A percentile compares a stretch with the other conserved stretches of the same genome.
Evolutionary conservation across 2,797 vertebrate genomes (phyloP).

Genomic region (Rhynchonycteris naso): DNA sequence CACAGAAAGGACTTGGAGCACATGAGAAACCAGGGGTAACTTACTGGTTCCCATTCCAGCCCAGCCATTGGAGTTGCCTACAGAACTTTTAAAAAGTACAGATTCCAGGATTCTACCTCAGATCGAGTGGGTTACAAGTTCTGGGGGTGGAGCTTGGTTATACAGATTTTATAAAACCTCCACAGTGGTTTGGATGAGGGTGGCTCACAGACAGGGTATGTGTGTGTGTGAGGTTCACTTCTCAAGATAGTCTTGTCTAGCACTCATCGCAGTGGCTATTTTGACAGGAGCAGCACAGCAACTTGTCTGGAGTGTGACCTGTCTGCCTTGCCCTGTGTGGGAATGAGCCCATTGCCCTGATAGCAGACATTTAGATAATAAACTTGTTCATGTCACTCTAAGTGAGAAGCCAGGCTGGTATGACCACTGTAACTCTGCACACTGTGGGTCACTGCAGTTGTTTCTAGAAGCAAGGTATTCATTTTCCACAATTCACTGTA

Average conservation of each 20-base stretch:
- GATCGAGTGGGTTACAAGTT: not conserved
- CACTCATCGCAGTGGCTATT: not conserved
- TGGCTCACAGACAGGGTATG: not conserved
- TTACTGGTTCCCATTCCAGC: not conserved
- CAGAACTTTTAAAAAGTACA: not conserved
- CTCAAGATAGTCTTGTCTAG: not conserved
- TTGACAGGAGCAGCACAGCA: not conserved
- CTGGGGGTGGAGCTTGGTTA: not conserved
- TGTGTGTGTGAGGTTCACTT: not conserved
- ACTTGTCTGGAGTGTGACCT: not conserved
- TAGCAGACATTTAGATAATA: not conserved
- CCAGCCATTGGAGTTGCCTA: not conserved
- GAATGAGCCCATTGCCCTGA: not conserved
- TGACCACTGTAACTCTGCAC: not conserved
- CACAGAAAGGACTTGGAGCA: not conserved
- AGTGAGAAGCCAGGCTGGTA: not conserved
- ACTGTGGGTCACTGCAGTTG: not conserved
- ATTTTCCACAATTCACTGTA: slow-evolving; percentile 44
- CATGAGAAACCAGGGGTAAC: not conserved
- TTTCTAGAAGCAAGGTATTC: not conserved
- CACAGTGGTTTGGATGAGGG: not conserved
- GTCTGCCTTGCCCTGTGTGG: not conserved
- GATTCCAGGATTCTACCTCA: not conserved
- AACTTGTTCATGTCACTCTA: not conserved
- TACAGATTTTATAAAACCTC: not conserved